Conservation (phyloP, 2,113 vertebrate genomes). For the Stegastes partitus region DNA sequence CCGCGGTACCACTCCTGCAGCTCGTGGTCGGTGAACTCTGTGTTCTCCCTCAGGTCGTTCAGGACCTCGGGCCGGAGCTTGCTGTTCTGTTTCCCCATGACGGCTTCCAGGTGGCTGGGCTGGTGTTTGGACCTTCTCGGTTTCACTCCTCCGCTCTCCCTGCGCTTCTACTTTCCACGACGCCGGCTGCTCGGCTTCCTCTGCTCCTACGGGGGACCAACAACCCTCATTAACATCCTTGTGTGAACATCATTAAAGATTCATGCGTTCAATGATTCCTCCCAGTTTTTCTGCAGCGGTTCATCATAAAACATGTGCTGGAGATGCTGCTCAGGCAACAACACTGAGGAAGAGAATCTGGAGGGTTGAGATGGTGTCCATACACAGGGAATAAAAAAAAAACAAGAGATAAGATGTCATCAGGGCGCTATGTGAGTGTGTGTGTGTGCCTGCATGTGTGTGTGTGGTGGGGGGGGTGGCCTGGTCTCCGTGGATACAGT, state of each 20-base stretch:
- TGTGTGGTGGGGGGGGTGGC: constrained; percentile 18
- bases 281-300: constrained; percentile 37
- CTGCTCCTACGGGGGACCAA: constrained; percentile 69
- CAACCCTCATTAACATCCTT: constrained; percentile 66
- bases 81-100: constrained; percentile 88
- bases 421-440: constrained; percentile 16
- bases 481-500: constrained; percentile 69
- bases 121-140: constrained; percentile 36
- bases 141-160: constrained; percentile 21
- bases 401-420: constrained; percentile 16
- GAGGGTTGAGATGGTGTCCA: constrained; percentile 22
- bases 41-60: constrained; percentile 85
- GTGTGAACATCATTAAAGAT: constrained; percentile 73
- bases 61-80: constrained; percentile 86
- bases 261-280: constrained; percentile 66
- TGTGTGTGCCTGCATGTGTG: constrained; percentile 15
- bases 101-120: background rate
- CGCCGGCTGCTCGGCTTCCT: constrained; percentile 45
- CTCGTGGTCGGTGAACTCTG: constrained; percentile 86
- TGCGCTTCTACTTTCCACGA: constrained; percentile 33
- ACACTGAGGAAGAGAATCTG: constrained; percentile 13
- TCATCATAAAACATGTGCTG: constrained; percentile 31
- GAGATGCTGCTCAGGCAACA: constrained; percentile 22
- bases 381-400: constrained; percentile 1
- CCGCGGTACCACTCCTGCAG: constrained; percentile 88